phyloP scores from a whole-genome alignment of 2,797 vertebrate genomes.

The Cryptoblepharus egeriae region DNA sequence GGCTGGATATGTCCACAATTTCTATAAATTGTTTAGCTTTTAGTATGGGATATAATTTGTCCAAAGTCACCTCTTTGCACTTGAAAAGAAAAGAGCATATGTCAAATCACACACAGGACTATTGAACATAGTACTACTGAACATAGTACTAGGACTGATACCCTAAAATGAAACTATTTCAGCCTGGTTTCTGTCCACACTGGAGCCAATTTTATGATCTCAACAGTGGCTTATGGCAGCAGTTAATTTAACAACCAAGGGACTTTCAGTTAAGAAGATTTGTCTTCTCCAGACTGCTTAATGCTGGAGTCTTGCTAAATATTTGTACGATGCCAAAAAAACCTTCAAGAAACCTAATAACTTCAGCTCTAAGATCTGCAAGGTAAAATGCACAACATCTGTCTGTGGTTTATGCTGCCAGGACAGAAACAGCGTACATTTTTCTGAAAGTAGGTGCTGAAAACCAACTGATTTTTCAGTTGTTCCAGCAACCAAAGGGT shows the following conservation, averaged over 20 bases:
- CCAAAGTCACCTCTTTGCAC: not conserved
- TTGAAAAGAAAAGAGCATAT: not conserved
- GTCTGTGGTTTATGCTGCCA: not conserved
- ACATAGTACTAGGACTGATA: not conserved
- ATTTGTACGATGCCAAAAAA: slow-evolving; percentile 2
- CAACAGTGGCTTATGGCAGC: not conserved
- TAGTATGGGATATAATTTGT: not conserved
- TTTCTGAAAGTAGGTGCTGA: not conserved
- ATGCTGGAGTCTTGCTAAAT: slow-evolving; percentile 4
- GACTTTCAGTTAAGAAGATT: not conserved
- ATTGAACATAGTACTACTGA: not conserved
- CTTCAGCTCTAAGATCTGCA: not conserved
- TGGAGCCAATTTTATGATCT: not conserved
- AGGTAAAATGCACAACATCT: not conserved
- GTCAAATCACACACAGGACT: not conserved
- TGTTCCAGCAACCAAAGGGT: too few relatives aligned
- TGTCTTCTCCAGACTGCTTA: not conserved
- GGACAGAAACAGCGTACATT: not conserved
- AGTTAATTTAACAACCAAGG: not conserved
- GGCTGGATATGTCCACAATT: not conserved
- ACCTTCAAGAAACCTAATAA: not conserved
- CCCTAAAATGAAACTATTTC: not conserved
- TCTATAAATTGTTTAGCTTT: not conserved
- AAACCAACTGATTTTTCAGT: not conserved
- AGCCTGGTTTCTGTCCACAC: not conserved